Conservation (phyloP, 2,113 vertebrate genomes). For the Carassius auratus region DNA sequence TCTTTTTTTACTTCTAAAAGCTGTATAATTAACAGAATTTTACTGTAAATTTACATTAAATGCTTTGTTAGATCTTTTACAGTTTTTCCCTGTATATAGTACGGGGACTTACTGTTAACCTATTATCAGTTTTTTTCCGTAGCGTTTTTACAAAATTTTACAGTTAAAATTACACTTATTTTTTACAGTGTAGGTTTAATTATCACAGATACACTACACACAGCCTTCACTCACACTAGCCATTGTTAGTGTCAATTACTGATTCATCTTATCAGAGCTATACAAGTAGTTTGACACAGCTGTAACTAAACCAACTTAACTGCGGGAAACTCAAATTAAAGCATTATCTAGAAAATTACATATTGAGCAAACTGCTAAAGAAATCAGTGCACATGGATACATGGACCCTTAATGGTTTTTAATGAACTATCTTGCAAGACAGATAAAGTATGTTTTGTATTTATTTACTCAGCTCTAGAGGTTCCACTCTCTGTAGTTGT, state of each 20-base stretch:
- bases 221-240: neutral
- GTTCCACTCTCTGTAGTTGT: neutral
- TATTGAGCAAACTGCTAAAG: neutral
- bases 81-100: too few relatives aligned
- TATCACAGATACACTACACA: neutral
- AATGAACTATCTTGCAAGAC: neutral
- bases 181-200: neutral
- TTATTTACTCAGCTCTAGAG: neutral
- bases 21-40: too few relatives aligned
- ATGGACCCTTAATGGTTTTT: neutral
- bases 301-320: neutral
- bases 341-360: neutral
- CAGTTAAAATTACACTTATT: too few relatives aligned
- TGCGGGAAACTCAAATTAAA: neutral
- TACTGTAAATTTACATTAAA: too few relatives aligned
- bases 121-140: too few relatives aligned
- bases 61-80: too few relatives aligned
- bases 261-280: neutral
- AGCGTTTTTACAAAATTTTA: too few relatives aligned
- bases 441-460: conserved; percentile 5
- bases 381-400: neutral
- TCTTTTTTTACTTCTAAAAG: too few relatives aligned
- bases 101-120: too few relatives aligned
- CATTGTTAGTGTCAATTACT: neutral
- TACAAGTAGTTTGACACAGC: neutral